Evolutionary conservation across 2,797 vertebrate species (phyloP).

Genomic region (Argyrosomus regius): DNA sequence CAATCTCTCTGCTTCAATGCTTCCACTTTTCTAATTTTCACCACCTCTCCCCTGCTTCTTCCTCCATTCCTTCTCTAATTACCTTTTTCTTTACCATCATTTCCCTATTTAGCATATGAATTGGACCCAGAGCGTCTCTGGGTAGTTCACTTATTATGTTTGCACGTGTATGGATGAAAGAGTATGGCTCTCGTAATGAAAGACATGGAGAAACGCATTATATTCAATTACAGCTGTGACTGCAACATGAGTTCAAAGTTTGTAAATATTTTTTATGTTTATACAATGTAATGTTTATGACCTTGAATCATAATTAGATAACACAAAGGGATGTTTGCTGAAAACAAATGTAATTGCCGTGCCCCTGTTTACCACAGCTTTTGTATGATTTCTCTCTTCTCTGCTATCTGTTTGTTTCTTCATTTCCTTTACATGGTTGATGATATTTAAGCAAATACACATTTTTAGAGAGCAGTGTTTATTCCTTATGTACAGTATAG

Average conservation of each 20-base stretch:
- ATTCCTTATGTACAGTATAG: not conserved
- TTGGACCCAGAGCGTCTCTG: constrained; percentile 40
- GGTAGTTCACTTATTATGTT: constrained; percentile 62
- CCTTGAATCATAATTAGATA: constrained; percentile 55
- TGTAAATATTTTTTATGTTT: constrained; percentile 52
- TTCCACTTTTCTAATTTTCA: constrained; percentile 62
- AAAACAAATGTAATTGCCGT: constrained; percentile 33
- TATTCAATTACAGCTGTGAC: constrained; percentile 58
- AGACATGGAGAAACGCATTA: constrained; percentile 48
- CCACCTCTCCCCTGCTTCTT: constrained; percentile 42
- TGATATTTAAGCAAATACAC: not conserved
- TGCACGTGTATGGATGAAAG: constrained; percentile 47
- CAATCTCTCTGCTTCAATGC: constrained; percentile 54
- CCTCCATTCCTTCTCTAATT: constrained; percentile 60
- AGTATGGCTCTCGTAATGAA: constrained; percentile 36
- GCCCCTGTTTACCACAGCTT: constrained; percentile 5
- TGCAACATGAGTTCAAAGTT: constrained; percentile 45
- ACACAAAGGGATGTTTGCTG: constrained; percentile 28
- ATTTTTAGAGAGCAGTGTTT: not conserved
- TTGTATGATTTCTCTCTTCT: not conserved
- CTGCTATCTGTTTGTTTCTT: not conserved
- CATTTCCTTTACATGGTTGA: constrained; percentile 4
- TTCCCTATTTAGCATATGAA: constrained; percentile 73
- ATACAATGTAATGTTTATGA: constrained; percentile 45
- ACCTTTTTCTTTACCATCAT: constrained; percentile 63